phyloP scores from a whole-genome alignment of 2,797 vertebrate species.

The Scolopax rusticola region DNA sequence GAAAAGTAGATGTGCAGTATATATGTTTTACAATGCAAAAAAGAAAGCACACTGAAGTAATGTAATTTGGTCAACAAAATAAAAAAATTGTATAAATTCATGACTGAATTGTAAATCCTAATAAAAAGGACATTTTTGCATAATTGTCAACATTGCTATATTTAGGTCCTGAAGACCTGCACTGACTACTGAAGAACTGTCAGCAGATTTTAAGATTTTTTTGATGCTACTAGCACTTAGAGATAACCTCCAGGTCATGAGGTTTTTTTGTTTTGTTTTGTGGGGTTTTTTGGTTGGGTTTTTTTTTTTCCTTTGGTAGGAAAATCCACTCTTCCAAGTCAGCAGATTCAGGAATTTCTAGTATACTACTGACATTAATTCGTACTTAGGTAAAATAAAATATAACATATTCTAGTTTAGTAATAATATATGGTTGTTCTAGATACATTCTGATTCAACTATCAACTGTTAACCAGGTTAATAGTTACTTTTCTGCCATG shows the following conservation, averaged over 20 bases:
- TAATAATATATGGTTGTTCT: background rate
- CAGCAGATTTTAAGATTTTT: background rate
- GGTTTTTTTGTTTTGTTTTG: background rate
- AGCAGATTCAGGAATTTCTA: background rate
- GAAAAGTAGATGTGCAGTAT: background rate
- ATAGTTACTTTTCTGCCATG: background rate
- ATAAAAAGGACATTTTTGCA: background rate
- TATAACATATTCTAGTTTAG: background rate
- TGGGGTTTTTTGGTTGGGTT: too few relatives aligned
- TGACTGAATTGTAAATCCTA: background rate
- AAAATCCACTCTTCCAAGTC: accelerated
- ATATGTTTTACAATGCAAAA: background rate
- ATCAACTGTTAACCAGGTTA: background rate
- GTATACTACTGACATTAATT: background rate
- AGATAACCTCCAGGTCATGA: background rate
- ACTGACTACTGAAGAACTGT: background rate
- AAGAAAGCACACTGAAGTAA: background rate
- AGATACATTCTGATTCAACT: background rate
- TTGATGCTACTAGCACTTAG: background rate
- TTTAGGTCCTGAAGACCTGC: background rate
- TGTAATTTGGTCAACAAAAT: background rate
- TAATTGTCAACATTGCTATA: background rate
- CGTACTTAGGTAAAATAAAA: background rate
- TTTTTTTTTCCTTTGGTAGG: background rate
- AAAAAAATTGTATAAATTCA: background rate